Conservation (phyloP, 2,797 vertebrate species). For the Amphiprion clarkii region DNA sequence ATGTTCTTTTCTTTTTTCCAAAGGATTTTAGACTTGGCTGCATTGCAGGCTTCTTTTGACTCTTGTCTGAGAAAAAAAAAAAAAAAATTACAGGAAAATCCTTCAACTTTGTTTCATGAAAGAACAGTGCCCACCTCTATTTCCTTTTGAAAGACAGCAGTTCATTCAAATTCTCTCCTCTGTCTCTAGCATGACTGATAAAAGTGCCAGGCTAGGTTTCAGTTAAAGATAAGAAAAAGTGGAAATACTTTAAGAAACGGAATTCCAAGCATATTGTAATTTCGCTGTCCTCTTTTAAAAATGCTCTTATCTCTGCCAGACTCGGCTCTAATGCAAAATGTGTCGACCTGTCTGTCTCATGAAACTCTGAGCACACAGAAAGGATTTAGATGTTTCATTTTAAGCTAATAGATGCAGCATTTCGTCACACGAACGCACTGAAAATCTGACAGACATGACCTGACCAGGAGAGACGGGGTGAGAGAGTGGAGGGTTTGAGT, state of each 20-base stretch:
- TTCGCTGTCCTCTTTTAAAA: conserved; percentile 35
- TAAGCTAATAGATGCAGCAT: background rate
- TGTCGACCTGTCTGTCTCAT: conserved; percentile 21
- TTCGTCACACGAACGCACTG: conserved; percentile 5
- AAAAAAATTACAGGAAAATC: background rate
- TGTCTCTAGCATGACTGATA: conserved; percentile 20
- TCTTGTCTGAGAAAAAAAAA: conserved; percentile 4
- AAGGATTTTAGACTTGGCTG: conserved; percentile 29
- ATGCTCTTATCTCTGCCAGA: conserved; percentile 54
- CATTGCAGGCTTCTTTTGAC: conserved; percentile 18
- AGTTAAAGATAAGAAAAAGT: conserved; percentile 27
- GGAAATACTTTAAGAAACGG: background rate
- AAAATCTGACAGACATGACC: background rate
- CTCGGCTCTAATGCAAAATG: conserved; percentile 36
- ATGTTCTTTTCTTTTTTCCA: conserved; percentile 19
- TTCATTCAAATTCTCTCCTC: conserved; percentile 11
- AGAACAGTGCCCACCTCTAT: background rate
- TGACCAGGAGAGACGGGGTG: conserved; percentile 4
- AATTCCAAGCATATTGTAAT: conserved; percentile 34
- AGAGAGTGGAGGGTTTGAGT: conserved; percentile 8
- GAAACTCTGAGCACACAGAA: conserved; percentile 20
- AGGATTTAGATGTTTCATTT: conserved; percentile 19
- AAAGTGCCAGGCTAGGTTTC: conserved; percentile 26
- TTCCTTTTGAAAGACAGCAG: conserved; percentile 3
- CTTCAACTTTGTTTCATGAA: background rate